These are phyloP conservation scores for Cyprinus carpio DNA, from an alignment of 2,113 vertebrate species.

Conservation along the genomic window DNA sequence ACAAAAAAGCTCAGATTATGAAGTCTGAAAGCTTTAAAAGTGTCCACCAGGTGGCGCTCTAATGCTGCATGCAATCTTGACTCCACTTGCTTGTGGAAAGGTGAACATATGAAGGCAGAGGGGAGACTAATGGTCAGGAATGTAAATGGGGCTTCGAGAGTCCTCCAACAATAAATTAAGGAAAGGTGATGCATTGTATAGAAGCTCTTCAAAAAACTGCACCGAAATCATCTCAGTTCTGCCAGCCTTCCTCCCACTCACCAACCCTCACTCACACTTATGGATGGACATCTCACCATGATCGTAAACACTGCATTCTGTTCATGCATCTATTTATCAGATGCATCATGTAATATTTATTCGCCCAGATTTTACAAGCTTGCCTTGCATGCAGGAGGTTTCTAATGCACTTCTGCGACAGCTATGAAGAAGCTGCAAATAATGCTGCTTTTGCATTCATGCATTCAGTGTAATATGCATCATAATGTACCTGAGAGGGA, in stretches of 20 bases:
- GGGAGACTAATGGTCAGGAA: constrained; percentile 62
- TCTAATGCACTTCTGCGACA: constrained; percentile 11
- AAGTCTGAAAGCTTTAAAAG: constrained; percentile 47
- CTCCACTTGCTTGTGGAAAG: constrained; percentile 21
- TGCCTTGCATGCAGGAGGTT: constrained; percentile 23
- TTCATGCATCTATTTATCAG: constrained; percentile 56
- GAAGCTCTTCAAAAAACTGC: constrained; percentile 50
- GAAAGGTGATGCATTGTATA: constrained; percentile 59
- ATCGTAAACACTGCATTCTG: constrained; percentile 21
- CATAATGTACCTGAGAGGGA: constrained; percentile 1
- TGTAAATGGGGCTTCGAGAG: constrained; percentile 68
- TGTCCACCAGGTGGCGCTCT: constrained; percentile 76
- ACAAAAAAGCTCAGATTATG: not conserved
- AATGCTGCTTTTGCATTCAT: constrained; percentile 15
- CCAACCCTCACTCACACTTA: not conserved
- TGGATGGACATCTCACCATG: constrained; percentile 38
- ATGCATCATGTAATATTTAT: constrained; percentile 74
- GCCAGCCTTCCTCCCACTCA: not conserved
- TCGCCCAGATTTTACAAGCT: constrained; percentile 64
- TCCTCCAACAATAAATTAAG: constrained; percentile 58
- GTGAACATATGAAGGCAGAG: constrained; percentile 41
- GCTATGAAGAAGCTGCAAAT: constrained; percentile 24
- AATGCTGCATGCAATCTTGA: constrained; percentile 54
- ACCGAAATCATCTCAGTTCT: constrained; percentile 53
- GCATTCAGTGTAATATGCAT: not conserved